Conservation (phyloP, 2,113 vertebrate species). For the Triplophysa tibetana region DNA sequence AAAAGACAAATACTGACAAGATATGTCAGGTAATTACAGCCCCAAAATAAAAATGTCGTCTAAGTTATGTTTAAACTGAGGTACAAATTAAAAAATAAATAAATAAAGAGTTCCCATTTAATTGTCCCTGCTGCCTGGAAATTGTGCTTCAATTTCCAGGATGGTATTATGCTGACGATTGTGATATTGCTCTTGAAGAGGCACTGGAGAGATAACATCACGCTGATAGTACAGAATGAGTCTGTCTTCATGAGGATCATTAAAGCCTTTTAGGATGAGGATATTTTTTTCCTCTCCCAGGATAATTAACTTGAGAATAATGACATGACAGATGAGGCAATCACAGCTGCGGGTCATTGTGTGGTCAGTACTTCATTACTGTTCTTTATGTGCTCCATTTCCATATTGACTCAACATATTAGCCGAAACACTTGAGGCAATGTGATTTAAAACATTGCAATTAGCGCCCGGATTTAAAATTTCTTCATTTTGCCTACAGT, state of each 20-base stretch:
- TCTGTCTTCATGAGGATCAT: slow-evolving; percentile 19
- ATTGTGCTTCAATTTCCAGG: slow-evolving; percentile 11
- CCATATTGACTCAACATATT: slow-evolving; percentile 40
- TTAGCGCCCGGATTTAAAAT: background rate
- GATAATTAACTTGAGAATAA: slow-evolving; percentile 62
- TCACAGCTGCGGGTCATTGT: slow-evolving; percentile 62
- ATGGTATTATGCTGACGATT: background rate
- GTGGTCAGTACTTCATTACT: slow-evolving; percentile 62
- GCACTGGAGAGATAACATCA: slow-evolving; percentile 1
- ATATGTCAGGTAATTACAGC: slow-evolving; percentile 20
- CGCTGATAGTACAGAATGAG: slow-evolving; percentile 17
- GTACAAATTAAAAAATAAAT: background rate
- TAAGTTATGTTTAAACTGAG: background rate
- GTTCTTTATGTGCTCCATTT: slow-evolving; percentile 58
- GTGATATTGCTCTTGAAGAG: background rate
- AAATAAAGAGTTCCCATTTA: background rate
- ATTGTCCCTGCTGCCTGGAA: slow-evolving; percentile 18
- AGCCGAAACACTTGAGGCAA: slow-evolving; percentile 27
- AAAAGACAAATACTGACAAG: slow-evolving; percentile 7
- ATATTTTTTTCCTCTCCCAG: slow-evolving; percentile 45
- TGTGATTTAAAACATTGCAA: slow-evolving; percentile 17
- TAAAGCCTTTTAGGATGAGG: slow-evolving; percentile 36
- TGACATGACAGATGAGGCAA: slow-evolving; percentile 63
- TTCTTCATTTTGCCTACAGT: background rate
- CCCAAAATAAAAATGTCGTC: slow-evolving; percentile 1